phyloP scores from a whole-genome alignment of 2,888 invertebrate species.

The Pseudoips prasinana region DNA sequence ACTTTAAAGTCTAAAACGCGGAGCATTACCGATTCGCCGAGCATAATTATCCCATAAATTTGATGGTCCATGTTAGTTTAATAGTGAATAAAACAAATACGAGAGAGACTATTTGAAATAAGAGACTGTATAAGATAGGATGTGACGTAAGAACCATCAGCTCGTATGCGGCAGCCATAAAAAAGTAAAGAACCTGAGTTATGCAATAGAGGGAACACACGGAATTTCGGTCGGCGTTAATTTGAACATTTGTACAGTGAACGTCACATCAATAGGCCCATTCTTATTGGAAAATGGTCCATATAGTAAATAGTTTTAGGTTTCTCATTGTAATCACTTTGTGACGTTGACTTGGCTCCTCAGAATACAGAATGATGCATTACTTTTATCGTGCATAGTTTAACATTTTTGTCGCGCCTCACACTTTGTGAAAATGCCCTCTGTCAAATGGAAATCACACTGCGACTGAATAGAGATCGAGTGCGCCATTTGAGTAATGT shows the following conservation, averaged over 20 bases:
- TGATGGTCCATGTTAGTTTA: conserved; percentile 29
- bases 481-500: conserved; percentile 28
- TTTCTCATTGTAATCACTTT: too few species aligned
- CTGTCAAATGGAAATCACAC: conserved; percentile 45
- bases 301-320: too few species aligned
- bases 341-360: too few species aligned
- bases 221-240: conserved; percentile 36
- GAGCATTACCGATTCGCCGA: too few species aligned
- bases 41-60: conserved; percentile 35
- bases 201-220: conserved; percentile 39
- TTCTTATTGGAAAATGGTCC: too few species aligned
- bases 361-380: conserved; percentile 45
- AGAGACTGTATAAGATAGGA: conserved; percentile 38
- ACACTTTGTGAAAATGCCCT: conserved; percentile 38
- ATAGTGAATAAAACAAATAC: conserved; percentile 39
- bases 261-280: too few species aligned
- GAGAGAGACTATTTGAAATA: conserved; percentile 31
- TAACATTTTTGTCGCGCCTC: conserved; percentile 14
- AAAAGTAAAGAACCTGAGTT: conserved; percentile 46
- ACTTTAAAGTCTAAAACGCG: too few species aligned
- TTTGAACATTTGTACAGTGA: conserved; percentile 26
- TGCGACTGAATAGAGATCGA: conserved; percentile 52
- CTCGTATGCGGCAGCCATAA: conserved; percentile 37
- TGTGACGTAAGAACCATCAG: conserved; percentile 42
- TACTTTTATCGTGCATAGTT: conserved; percentile 36